Evolutionary conservation across 2,113 vertebrate species (phyloP).

Genomic region (Sisor rabdophorus): DNA sequence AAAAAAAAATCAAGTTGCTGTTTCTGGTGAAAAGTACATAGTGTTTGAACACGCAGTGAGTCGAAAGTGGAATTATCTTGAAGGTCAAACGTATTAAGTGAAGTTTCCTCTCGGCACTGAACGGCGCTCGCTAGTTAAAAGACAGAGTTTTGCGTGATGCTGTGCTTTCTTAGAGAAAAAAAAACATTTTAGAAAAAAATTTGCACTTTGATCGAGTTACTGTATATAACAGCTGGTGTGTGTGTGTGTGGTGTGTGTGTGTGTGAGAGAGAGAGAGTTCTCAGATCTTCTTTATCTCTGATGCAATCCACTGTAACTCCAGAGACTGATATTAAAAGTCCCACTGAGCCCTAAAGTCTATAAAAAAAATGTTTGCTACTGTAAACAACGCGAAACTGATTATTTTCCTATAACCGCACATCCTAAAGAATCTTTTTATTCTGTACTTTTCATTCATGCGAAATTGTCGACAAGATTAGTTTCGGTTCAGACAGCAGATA

Average conservation of each 20-base stretch:
- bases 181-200: too few relatives aligned
- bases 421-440: neutral
- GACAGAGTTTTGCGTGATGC: neutral
- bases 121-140: neutral
- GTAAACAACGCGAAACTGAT: constrained; percentile 5
- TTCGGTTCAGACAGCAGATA: neutral
- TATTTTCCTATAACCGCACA: neutral
- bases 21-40: neutral
- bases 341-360: constrained; percentile 9
- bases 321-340: constrained; percentile 21
- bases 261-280: neutral
- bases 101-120: neutral
- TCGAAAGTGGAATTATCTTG: neutral
- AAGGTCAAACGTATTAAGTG: neutral
- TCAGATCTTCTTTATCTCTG: constrained; percentile 20
- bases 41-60: neutral
- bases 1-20: neutral
- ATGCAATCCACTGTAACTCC: constrained; percentile 47
- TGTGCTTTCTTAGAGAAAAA: neutral
- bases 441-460: neutral
- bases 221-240: constrained; percentile 1
- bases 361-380: neutral
- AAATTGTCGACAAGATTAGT: neutral
- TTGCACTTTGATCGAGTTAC: constrained; percentile 7
- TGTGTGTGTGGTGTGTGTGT: too few relatives aligned